phyloP scores from a whole-genome alignment of 2,888 invertebrate species.

The Stenoptilia bipunctidactyla region DNA sequence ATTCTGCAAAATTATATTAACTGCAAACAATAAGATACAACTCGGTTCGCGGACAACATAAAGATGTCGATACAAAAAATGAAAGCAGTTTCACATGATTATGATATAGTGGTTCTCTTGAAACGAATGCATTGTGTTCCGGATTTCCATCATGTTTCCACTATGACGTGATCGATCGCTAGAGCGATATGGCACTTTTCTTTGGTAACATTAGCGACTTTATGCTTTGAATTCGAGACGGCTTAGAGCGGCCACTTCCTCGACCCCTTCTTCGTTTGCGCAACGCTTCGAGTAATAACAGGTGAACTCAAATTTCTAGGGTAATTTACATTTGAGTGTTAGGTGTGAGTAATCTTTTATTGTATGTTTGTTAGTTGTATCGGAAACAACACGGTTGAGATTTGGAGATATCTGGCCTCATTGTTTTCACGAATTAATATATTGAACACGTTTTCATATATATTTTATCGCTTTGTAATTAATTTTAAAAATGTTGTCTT shows the following conservation, averaged over 20 bases:
- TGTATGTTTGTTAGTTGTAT: too few species aligned
- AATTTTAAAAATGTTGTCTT: too few species aligned
- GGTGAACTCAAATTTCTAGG: too few species aligned
- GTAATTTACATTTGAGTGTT: too few species aligned
- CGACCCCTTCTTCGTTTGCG: slow-evolving; percentile 15
- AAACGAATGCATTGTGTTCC: slow-evolving; percentile 9
- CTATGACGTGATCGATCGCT: slow-evolving; percentile 25
- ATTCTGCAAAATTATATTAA: not conserved
- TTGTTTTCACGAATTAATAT: too few species aligned
- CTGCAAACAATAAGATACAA: not conserved
- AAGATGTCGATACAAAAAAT: not conserved
- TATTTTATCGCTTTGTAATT: too few species aligned
- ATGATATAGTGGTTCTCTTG: not conserved
- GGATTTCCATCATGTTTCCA: slow-evolving; percentile 23
- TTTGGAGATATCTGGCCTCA: too few species aligned
- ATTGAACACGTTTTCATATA: too few species aligned
- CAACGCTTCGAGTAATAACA: slow-evolving; percentile 18
- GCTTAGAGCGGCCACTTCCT: slow-evolving; percentile 28
- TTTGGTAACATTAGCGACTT: slow-evolving; percentile 32
- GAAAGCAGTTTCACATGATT: not conserved
- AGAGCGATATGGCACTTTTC: slow-evolving; percentile 26
- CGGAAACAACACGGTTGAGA: too few species aligned
- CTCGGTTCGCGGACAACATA: not conserved
- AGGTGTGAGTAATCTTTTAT: too few species aligned
- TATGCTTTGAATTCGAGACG: slow-evolving; percentile 29